Evolutionary conservation across 2,888 invertebrate genomes (phyloP).

Genomic region (Nemotelus pantherinus): DNA sequence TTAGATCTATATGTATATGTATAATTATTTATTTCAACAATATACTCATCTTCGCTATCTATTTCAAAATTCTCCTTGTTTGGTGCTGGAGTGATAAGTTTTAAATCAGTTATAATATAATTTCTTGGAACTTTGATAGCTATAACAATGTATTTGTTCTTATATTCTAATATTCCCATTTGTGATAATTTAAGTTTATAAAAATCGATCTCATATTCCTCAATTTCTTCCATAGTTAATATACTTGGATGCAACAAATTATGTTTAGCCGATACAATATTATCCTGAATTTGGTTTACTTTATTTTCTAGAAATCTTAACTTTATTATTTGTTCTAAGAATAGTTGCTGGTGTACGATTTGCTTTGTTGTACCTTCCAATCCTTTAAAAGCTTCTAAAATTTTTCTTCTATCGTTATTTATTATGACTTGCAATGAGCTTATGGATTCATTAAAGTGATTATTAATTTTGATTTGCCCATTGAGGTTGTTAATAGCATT

Average conservation of each 20-base stretch:
- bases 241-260: conserved; percentile 48
- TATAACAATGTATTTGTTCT: conserved; percentile 7
- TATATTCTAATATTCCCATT: conserved; percentile 42
- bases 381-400: conserved; percentile 35
- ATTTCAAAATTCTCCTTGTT: neutral
- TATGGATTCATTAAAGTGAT: conserved; percentile 47
- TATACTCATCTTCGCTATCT: too few relatives aligned
- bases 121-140: conserved; percentile 36
- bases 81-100: conserved; percentile 9
- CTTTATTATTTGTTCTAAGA: too few relatives aligned
- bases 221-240: conserved; percentile 47
- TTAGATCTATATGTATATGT: conserved; percentile 3
- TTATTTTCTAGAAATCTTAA: conserved; percentile 35
- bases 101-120: conserved; percentile 16
- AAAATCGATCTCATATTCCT: conserved; percentile 46
- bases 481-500: conserved; percentile 47
- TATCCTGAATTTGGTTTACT: conserved; percentile 58
- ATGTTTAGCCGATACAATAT: conserved; percentile 64
- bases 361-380: too few relatives aligned
- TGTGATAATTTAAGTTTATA: conserved; percentile 44
- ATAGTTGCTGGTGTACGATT: too few relatives aligned
- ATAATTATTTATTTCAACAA: neutral
- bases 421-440: neutral
- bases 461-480: conserved; percentile 48
- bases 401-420: conserved; percentile 47